Percentiles rank a stretch among this genome's conserved stretches.
phyloP scores from a whole-genome alignment of 2,797 vertebrate genomes.

The Darevskia nairensis region DNA sequence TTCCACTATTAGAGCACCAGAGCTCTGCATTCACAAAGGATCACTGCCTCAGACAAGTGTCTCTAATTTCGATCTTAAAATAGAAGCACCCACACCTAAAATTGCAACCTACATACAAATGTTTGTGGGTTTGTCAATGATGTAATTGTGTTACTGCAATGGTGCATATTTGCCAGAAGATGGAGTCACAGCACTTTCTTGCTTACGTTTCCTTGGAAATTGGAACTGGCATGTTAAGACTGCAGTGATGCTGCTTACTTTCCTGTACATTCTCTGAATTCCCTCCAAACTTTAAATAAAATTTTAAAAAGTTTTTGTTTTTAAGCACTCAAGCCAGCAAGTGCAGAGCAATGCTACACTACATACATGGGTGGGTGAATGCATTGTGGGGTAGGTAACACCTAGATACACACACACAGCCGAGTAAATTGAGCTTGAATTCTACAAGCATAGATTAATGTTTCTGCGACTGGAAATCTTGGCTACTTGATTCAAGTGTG shows the following conservation, averaged over 20 bases:
- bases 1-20: neutral
- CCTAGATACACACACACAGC: too few species aligned
- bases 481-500: neutral
- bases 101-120: neutral
- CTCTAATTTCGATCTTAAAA: neutral
- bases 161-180: conserved; percentile 59
- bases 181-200: conserved; percentile 67
- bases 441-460: neutral
- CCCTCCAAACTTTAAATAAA: neutral
- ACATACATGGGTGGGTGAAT: neutral
- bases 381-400: neutral
- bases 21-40: neutral
- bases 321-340: neutral
- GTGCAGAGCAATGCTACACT: neutral
- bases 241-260: neutral
- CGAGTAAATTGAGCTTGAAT: neutral
- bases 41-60: too few species aligned
- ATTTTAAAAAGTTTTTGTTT: neutral
- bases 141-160: neutral
- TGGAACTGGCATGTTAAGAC: accelerated
- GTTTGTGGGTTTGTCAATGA: neutral
- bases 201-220: neutral
- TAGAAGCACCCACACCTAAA: neutral
- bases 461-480: neutral
- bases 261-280: neutral